phyloP scores from a whole-genome alignment of 2,113 vertebrate genomes.

The Poeciliopsis retropinna region DNA sequence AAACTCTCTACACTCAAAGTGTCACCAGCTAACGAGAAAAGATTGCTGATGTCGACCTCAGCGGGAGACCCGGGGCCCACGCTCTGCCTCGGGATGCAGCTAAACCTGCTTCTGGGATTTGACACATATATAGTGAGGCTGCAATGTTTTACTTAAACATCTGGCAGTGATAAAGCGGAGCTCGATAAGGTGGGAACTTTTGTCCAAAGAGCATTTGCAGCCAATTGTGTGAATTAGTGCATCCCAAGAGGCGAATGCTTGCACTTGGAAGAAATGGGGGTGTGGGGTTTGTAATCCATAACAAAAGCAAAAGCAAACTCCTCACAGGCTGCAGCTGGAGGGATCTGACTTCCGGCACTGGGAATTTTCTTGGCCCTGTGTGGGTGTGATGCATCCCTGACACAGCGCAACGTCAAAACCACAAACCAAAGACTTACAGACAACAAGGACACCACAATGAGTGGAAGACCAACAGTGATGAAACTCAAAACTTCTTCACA shows the following conservation, averaged over 20 bases:
- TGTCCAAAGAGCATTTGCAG: conserved; percentile 54
- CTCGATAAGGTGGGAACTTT: conserved; percentile 62
- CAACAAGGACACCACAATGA: conserved; percentile 34
- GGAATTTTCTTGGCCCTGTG: conserved; percentile 60
- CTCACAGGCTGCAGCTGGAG: conserved; percentile 71
- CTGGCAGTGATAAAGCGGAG: conserved; percentile 69
- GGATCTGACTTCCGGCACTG: conserved; percentile 67
- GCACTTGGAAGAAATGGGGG: conserved; percentile 34
- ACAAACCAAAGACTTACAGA: conserved; percentile 43
- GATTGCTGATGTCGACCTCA: conserved; percentile 43
- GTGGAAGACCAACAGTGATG: neutral
- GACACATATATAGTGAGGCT: conserved; percentile 57
- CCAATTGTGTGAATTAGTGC: conserved; percentile 52
- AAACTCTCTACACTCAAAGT: conserved; percentile 67
- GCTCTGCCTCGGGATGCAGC: conserved; percentile 39
- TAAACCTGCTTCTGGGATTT: conserved; percentile 68
- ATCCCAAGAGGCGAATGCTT: conserved; percentile 38
- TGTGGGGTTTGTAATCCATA: conserved; percentile 33
- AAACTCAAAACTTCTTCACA: conserved; percentile 24
- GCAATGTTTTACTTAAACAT: conserved; percentile 76
- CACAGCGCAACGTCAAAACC: conserved; percentile 55
- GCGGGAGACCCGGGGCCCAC: conserved; percentile 59
- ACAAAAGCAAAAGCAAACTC: conserved; percentile 61
- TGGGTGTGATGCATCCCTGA: conserved; percentile 74
- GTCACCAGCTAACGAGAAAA: conserved; percentile 63